Conservation (phyloP, 1,140 invertebrate species). For the Mamestra configurata region DNA sequence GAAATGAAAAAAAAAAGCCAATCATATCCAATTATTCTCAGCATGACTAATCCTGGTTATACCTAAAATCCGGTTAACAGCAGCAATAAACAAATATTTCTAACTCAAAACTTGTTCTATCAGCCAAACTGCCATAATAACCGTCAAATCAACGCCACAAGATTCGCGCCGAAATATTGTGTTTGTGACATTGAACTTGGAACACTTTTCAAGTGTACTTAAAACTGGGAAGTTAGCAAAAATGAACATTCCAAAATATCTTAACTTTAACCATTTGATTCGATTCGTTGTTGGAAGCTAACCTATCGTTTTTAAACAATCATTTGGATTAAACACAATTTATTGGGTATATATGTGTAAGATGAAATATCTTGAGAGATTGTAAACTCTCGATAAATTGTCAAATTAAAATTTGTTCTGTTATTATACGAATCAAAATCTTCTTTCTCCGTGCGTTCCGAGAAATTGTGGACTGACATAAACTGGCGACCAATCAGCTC, state of each 20-base stretch:
- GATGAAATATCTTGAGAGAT: too few relatives aligned
- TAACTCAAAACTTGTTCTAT: not conserved
- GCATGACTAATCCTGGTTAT: not conserved
- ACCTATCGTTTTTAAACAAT: not conserved
- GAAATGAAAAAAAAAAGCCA: too few relatives aligned
- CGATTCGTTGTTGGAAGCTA: not conserved
- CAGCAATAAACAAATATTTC: not conserved
- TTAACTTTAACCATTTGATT: too few relatives aligned
- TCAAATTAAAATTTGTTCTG: too few relatives aligned
- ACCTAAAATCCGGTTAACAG: too few relatives aligned
- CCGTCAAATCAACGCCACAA: not conserved
- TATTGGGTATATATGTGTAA: too few relatives aligned
- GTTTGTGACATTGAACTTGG: slow-evolving; percentile 24
- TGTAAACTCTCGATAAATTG: too few relatives aligned
- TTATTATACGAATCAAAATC: too few relatives aligned
- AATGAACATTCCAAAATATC: not conserved
- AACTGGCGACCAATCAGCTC: too few relatives aligned
- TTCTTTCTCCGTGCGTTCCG: too few relatives aligned
- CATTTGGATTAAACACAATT: not conserved
- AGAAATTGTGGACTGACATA: too few relatives aligned
- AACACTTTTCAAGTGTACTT: not conserved
- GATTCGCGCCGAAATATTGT: not conserved
- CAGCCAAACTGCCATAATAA: not conserved
- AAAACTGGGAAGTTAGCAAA: not conserved
- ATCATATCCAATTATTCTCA: not conserved